Evolutionary conservation across 2,888 invertebrate species (phyloP).

Genomic region (Chaetogeoica ovagalla): DNA sequence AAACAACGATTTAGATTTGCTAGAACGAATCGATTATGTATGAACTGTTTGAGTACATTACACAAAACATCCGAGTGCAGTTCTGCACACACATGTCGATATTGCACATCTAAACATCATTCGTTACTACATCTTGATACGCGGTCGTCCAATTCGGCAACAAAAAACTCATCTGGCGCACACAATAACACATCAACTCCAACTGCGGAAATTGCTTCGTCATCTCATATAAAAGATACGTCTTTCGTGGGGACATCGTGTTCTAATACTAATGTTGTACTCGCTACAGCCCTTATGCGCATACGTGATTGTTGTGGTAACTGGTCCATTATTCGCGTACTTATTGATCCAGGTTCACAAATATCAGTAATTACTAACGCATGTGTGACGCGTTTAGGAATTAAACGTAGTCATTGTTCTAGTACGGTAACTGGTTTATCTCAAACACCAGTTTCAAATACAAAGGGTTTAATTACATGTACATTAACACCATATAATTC

Average conservation of each 20-base stretch:
- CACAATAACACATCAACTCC: no score
- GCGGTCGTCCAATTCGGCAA: no score
- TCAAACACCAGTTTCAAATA: not conserved
- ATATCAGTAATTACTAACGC: slow-evolving; percentile 24
- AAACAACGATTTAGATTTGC: not conserved
- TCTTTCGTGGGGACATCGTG: not conserved
- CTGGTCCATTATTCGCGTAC: slow-evolving; percentile 1
- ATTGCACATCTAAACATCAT: slow-evolving; percentile 4
- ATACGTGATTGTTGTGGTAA: not conserved
- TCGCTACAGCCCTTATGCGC: not conserved
- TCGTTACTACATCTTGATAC: not conserved
- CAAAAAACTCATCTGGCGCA: no score
- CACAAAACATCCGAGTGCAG: not conserved
- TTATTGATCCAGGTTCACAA: slow-evolving; percentile 33
- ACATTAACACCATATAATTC: not conserved
- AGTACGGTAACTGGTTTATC: slow-evolving; percentile 1
- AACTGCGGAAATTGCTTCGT: no score
- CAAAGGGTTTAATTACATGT: not conserved
- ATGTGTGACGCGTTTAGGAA: not conserved
- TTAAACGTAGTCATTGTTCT: not conserved
- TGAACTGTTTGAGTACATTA: not conserved
- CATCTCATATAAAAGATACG: no score
- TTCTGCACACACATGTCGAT: not conserved
- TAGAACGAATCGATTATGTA: not conserved
- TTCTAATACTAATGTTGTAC: not conserved